Percentiles rank a stretch among this genome's conserved stretches.
Conservation (phyloP, 2,888 invertebrate species). For the Polyommatus icarus region DNA sequence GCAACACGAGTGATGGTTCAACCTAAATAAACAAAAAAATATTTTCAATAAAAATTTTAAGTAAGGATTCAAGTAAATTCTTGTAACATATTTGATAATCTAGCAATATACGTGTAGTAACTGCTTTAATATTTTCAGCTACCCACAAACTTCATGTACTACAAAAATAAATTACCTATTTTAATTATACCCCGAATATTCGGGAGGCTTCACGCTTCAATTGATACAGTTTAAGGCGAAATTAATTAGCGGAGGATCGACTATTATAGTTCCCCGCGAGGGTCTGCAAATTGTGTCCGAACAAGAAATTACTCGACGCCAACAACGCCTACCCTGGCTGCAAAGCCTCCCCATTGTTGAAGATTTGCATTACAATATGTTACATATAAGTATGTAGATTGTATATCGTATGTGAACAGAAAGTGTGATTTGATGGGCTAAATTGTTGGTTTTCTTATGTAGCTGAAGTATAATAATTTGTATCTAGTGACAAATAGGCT, state of each 20-base stretch:
- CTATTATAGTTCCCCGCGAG: constrained; percentile 78
- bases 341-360: constrained; percentile 51
- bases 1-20: no score
- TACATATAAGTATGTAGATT: not conserved
- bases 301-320: constrained; percentile 71
- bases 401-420: not conserved
- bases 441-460: not conserved
- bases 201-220: constrained; percentile 75
- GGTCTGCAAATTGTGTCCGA: constrained; percentile 77
- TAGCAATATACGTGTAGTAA: no score
- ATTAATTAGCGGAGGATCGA: constrained; percentile 77
- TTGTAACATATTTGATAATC: no score
- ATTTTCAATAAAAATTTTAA: no score
- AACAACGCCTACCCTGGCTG: constrained; percentile 71
- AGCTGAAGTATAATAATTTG: no score
- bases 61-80: no score
- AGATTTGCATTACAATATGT: constrained; percentile 14
- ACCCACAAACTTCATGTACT: constrained; percentile 39
- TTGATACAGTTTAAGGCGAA: constrained; percentile 77
- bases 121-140: no score
- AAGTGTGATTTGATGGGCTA: not conserved
- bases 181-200: constrained; percentile 72
- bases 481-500: no score
- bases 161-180: constrained; percentile 64
- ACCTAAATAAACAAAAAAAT: no score